These are phyloP conservation scores for Ctenodactylus gundi DNA, from an alignment of 2,113 vertebrate genomes.

Conservation along the genomic window DNA sequence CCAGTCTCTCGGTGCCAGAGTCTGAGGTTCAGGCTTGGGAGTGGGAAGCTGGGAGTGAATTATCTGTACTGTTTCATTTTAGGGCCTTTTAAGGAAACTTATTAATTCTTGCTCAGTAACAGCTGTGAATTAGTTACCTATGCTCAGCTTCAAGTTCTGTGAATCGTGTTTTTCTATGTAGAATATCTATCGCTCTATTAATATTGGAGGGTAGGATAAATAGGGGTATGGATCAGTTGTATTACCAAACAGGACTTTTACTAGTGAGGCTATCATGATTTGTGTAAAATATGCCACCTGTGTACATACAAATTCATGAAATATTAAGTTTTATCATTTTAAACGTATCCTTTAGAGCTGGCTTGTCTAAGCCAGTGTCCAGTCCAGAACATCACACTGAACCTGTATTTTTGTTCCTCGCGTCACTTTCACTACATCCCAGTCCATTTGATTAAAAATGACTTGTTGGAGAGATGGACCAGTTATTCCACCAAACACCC, in stretches of 20 bases:
- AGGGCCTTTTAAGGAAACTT: not conserved
- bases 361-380: not conserved
- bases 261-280: not conserved
- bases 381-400: not conserved
- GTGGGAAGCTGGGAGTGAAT: slow-evolving; percentile 33
- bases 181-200: no score
- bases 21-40: not conserved
- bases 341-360: not conserved
- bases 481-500: not conserved
- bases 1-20: not conserved
- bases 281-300: not conserved
- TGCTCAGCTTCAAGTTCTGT: not conserved
- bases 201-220: not conserved
- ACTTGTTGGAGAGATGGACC: not conserved
- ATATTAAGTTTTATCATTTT: not conserved
- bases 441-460: not conserved
- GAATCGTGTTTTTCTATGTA: not conserved
- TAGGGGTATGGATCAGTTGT: not conserved
- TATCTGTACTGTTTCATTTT: slow-evolving; percentile 27
- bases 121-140: not conserved
- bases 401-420: not conserved
- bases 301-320: not conserved
- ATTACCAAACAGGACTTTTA: not conserved
- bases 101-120: not conserved
- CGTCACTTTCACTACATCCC: not conserved